phyloP scores from a whole-genome alignment of 2,113 vertebrate genomes.

The rabbit (Oryctolagus cuniculus) region mOryCun1.1 NC_091453.1:104164501-104165000 shows the following conservation, averaged over 20 bases:
- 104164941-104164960: too few relatives aligned
- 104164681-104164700: conserved; percentile 36
- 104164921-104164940: background rate
- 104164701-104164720: conserved; percentile 11
- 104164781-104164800: conserved; percentile 15
- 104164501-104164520: background rate
- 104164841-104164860: conserved; percentile 39
- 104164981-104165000: too few relatives aligned
- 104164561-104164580: conserved; percentile 40
- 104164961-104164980: too few relatives aligned
- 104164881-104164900: conserved; percentile 23
- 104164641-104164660: conserved; percentile 42
- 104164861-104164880: background rate
- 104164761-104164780: conserved; percentile 42
- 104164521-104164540: background rate
- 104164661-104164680: background rate
- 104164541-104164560: background rate
- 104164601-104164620: background rate
- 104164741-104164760: conserved; percentile 58
- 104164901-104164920: background rate
- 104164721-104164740: conserved; percentile 68
- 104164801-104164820: background rate
- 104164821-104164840: conserved; percentile 50
- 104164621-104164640: conserved; percentile 38
- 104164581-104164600: conserved; percentile 55